Percentiles rank a stretch among this genome's conserved stretches.
Conservation (phyloP, 2,797 vertebrate genomes). For the Poeciliopsis paucimaculata region DNA sequence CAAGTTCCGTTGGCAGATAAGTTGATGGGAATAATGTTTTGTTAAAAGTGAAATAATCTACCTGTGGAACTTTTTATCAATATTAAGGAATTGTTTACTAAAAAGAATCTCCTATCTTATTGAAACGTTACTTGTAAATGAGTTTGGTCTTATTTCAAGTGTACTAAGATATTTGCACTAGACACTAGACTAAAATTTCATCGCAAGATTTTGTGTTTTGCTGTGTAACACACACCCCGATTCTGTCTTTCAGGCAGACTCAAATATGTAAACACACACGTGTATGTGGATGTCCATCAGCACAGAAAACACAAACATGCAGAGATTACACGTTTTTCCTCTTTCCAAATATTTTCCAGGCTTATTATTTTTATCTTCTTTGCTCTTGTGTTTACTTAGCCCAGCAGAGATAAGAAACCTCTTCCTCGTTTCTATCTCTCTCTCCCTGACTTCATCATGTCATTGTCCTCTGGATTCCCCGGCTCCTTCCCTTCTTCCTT, state of each 20-base stretch:
- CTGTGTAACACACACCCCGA: slow-evolving; percentile 2
- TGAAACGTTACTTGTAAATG: too few species aligned
- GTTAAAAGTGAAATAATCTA: too few species aligned
- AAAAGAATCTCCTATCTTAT: too few species aligned
- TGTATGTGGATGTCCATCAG: slow-evolving; percentile 3
- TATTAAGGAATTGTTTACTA: slow-evolving; percentile 6
- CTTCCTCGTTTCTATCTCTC: slow-evolving; percentile 60
- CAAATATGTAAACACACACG: slow-evolving; percentile 25
- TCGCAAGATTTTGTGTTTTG: too few species aligned
- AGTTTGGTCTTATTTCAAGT: too few species aligned
- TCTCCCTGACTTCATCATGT: slow-evolving; percentile 56
- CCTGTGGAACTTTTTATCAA: too few species aligned
- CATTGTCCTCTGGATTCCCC: slow-evolving; percentile 30
- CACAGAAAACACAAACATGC: slow-evolving; percentile 37
- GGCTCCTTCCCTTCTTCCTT: slow-evolving; percentile 7
- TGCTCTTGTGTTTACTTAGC: slow-evolving; percentile 66
- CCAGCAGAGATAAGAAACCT: slow-evolving; percentile 57
- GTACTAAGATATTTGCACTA: too few species aligned
- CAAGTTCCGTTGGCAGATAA: too few species aligned
- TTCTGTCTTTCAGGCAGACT: slow-evolving; percentile 1
- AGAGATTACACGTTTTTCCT: slow-evolving; percentile 16
- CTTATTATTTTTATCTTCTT: slow-evolving; percentile 58
- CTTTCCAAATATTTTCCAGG: slow-evolving; percentile 52
- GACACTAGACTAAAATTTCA: too few species aligned
- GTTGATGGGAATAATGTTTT: too few species aligned